These are phyloP conservation scores for Heliconius eleuchia DNA, from an alignment of 1,140 invertebrate species.

Conservation along the genomic window DNA sequence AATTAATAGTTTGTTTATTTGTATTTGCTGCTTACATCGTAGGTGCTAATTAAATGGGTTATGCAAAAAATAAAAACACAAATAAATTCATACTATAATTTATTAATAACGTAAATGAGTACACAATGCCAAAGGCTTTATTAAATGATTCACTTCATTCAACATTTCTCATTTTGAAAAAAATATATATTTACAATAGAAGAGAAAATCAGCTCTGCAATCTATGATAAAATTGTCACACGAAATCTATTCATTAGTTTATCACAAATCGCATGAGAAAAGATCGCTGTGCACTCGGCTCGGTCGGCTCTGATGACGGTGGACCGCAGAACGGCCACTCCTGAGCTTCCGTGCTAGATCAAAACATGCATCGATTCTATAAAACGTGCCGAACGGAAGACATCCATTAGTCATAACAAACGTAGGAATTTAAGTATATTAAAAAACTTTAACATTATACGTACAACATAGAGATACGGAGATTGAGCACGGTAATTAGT, in stretches of 20 bases:
- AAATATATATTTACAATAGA: slow-evolving; percentile 79
- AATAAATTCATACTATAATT: slow-evolving; percentile 76
- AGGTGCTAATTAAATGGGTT: slow-evolving; percentile 9
- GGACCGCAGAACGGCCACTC: slow-evolving; percentile 46
- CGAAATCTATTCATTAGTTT: slow-evolving; percentile 65
- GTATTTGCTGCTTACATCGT: background rate
- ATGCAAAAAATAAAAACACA: slow-evolving; percentile 48
- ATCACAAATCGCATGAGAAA: slow-evolving; percentile 75
- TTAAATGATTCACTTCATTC: slow-evolving; percentile 78
- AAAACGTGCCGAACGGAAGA: slow-evolving; percentile 80
- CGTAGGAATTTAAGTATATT: slow-evolving; percentile 59
- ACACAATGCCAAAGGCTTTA: slow-evolving; percentile 79
- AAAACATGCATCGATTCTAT: slow-evolving; percentile 73
- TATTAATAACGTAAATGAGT: slow-evolving; percentile 81
- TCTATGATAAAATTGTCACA: slow-evolving; percentile 72
- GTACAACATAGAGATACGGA: slow-evolving; percentile 77
- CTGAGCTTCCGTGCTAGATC: slow-evolving; percentile 57
- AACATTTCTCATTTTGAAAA: slow-evolving; percentile 74
- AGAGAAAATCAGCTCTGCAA: slow-evolving; percentile 76
- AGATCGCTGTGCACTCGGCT: slow-evolving; percentile 75
- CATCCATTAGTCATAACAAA: slow-evolving; percentile 76
- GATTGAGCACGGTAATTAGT: slow-evolving; percentile 76
- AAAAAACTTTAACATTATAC: slow-evolving; percentile 66
- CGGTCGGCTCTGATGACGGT: slow-evolving; percentile 48
- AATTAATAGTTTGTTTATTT: background rate